Evolutionary conservation across 2,797 vertebrate species (phyloP), one percentile per base, ranked within the genome.

Genomic region (Micrastur ruficollis): DNA sequence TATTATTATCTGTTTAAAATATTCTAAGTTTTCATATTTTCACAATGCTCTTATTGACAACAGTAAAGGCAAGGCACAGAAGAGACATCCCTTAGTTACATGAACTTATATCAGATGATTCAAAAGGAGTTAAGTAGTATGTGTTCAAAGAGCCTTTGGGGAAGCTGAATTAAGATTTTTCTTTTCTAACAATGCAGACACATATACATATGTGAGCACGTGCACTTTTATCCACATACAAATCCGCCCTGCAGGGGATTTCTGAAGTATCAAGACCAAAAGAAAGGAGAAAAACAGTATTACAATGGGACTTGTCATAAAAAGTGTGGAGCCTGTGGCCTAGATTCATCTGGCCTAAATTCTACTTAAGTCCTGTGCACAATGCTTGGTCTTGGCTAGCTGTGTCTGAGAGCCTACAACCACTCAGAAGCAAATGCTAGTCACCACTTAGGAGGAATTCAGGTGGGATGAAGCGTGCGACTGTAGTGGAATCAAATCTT

Each of bases 311-410:
- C 49, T 78, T 91, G 89, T 94, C 92, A 95, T 74, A 78, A 86
- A 90, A 95, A 80, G 53, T n/a, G 46, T 76, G 56, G 65, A 71
- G 71, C 46, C 38, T 62, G 75, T 95, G 92, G 89, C 96, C 95
- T 89, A 92, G 95, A 96, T 96, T 92, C 32, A 85, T 89, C 81
- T 92, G 95, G 95, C 92, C 90, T 93, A 80, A 96, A 96, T 96
- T 96, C 95, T 81, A 10, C 61, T 46, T 81, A 93, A 96, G 84
- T 78, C 91, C 61, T 74, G 75, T 61, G 72, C 72, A 82, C 86
- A 95, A 79, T 67, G 40, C 56, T 95, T 79, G 47, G 49, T 52
- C 59, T 86, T 90, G 92, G 92, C 90, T 59, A 62, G 76, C 61
- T 89, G 93, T 90, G 95, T 87, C 92, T 71, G 56, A 56, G 67